Evolutionary conservation across 2,797 vertebrate species (phyloP).

Genomic region (Leuciscus waleckii): DNA sequence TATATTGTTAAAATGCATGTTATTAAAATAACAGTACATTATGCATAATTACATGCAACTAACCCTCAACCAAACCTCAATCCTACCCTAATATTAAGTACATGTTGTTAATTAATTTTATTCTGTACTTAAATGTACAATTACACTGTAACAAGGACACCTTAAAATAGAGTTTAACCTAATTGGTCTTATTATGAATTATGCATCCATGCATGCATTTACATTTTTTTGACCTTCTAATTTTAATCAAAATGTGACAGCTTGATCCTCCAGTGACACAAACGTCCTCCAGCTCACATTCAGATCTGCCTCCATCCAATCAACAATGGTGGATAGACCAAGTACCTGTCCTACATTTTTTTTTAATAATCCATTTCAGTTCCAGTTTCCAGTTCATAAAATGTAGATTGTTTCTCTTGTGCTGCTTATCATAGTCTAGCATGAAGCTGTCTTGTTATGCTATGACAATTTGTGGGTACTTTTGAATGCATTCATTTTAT

Average conservation of each 20-base stretch:
- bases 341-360: not conserved
- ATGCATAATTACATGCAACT: not conserved
- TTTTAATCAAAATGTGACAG: not conserved
- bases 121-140: not conserved
- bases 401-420: not conserved
- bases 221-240: not conserved
- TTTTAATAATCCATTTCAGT: not conserved
- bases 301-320: not conserved
- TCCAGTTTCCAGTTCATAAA: not conserved
- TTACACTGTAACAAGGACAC: not conserved
- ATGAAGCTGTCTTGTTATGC: not conserved
- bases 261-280: not conserved
- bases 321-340: not conserved
- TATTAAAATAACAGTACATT: not conserved
- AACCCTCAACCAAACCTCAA: too few species aligned
- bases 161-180: not conserved
- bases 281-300: not conserved
- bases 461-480: not conserved
- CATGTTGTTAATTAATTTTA: too few species aligned
- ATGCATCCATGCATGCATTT: not conserved
- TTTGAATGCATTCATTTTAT: not conserved
- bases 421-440: not conserved
- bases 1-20: not conserved
- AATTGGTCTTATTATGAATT: not conserved
- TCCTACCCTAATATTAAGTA: too few species aligned